Evolutionary conservation across 2,888 invertebrate genomes (phyloP).

Genomic region (Morpho achilles): DNA sequence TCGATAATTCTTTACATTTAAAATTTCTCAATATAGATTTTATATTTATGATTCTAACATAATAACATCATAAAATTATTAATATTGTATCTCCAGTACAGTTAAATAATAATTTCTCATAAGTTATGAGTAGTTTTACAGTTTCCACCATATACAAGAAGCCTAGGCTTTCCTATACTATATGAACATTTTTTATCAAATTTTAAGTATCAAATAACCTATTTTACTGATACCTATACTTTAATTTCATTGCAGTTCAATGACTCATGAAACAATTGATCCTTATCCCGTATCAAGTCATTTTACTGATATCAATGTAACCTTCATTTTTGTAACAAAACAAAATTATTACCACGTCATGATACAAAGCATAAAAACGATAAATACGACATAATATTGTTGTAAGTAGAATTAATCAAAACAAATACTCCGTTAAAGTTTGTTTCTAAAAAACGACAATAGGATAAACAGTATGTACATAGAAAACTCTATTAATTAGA

Average conservation of each 20-base stretch:
- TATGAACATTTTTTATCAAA: too few relatives aligned
- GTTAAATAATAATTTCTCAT: not conserved
- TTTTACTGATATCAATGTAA: not conserved
- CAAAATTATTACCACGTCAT: slow-evolving; percentile 20
- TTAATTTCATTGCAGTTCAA: too few relatives aligned
- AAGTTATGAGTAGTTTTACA: not conserved
- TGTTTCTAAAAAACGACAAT: not conserved
- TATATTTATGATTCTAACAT: too few relatives aligned
- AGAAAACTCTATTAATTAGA: slow-evolving; percentile 6
- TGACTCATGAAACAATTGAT: not conserved
- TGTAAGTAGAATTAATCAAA: not conserved
- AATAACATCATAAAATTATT: too few relatives aligned
- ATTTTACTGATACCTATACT: too few relatives aligned
- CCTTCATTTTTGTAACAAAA: slow-evolving; percentile 2
- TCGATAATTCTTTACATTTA: not conserved
- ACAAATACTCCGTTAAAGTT: too few relatives aligned
- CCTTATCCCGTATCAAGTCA: not conserved
- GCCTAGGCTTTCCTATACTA: too few relatives aligned
- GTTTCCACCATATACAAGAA: too few relatives aligned
- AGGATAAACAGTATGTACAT: not conserved
- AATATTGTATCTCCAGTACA: too few relatives aligned
- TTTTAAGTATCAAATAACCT: too few relatives aligned
- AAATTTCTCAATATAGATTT: too few relatives aligned
- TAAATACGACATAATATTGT: not conserved
- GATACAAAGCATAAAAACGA: not conserved